Evolutionary conservation across 2,797 vertebrate species (phyloP), one percentile per base, ranked within the genome.

Genomic region (Clarias fuscus): DNA sequence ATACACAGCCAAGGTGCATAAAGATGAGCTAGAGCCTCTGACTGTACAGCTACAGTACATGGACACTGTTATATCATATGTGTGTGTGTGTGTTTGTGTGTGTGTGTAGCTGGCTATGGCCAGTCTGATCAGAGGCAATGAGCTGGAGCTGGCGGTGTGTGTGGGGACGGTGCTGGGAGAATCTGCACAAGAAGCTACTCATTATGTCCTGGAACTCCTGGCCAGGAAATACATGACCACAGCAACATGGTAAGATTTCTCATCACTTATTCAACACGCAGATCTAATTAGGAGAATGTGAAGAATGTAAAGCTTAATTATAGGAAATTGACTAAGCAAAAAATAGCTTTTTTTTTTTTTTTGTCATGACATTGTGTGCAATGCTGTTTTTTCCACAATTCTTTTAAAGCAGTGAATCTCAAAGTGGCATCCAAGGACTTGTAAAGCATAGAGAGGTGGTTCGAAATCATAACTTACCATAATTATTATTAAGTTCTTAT

Each of bases 221-320:
- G 97, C 98, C 87, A 97, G 97, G 91, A 99, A 98, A 92, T 99
- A 97, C 94, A 99, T 99, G 97, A 95, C 94, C 90, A 89, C 95
- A 83, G 91, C 96, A 24, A 94, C 96, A 84, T 98, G 98, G 98
- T 99, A 95, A 91, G 95, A 91, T 64, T 48, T 67, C 24, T 53
- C 1, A 24, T 40, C 2, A 40, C 10, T 33, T 33, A 33, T 53
- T 48, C 11, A 24, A 73, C 72, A 75, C 7, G 18, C 14, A 56
- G 15, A 56, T 17, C 10, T 73, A 24, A 43, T 73, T 48, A 43
- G 11, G 48, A 22, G 40, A 43, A 72, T 37, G 48, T 14, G 14
- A 53, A 73, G 71, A 48, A 73, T 53, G 48, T 53, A 48, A 43
- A 48, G 20, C 8, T n/a, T 43, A 5, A 75, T 56, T 56, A 56